Base-by-base conservation (phyloP, 2,113 vertebrate species). In the Myotis brandtii region DNA sequence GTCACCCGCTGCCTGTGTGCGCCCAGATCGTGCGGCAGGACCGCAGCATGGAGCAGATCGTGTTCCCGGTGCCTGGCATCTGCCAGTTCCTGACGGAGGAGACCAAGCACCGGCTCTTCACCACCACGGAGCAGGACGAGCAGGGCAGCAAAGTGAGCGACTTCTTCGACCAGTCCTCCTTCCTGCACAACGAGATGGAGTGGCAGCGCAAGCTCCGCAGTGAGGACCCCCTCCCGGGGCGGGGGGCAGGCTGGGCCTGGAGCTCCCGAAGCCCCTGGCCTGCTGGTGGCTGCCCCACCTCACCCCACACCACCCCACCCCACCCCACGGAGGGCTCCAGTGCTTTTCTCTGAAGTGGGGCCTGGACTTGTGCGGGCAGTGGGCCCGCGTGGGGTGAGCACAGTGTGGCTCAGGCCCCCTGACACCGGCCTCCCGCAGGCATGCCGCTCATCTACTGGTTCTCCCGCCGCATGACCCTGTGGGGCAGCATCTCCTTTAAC, bases 61-160 rank as follows among this genome's bases (percentile, higher is more conserved):
- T 99, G 94, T 99, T 99, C 95, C 99, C 99, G 0, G 99, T 99
- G 95, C 99, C 99, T 0, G 98, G 98, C 81, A 99, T 99, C 98
- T 99, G 99, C 0, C 99, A 99, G 96, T 99, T 99, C 96, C 98
- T 99, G 95, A 99, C 99, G 0, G 99, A 99, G 97, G 99, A 99
- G 97, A 99, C 99, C 23, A 99, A 99, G 98, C 96, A 98, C 92
- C 89, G 99, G 2, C 99, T 99, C 14, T 99, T 99, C 96, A 99
- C 98, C 98, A 99, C 99, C 97, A 99, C 99, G 0, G 99, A 99
- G 98, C 99, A 99, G 98, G 99, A 99, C 0, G 99, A 99, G 97
- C 99, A 99, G 98, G 99, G 99, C 98, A 99, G 99, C 98, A 99
- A 99, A 98, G 99, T 99, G 98, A 99, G 99, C 13, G 99, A 99